Base-by-base conservation (phyloP, 2,797 vertebrate species). In the Parauchenoglanis punctatus region DNA sequence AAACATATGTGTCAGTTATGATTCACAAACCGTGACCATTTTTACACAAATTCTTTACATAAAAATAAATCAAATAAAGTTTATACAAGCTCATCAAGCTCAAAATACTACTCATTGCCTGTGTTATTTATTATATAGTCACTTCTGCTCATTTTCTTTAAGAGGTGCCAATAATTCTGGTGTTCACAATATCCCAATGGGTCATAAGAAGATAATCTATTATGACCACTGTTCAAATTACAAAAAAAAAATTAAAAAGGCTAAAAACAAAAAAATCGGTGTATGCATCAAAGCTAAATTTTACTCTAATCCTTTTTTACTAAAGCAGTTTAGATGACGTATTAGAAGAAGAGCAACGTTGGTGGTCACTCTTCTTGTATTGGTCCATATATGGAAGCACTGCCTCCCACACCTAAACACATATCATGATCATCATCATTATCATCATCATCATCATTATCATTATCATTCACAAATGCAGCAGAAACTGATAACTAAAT, bases 401-500 rank as follows among this genome's bases (percentile, higher is more conserved):
- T 72, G 85, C 72, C 40, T 88, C 23, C 85, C 87, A 88, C 8
- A 86, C 87, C 87, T 83, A 52, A 54, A 86, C 61, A 73, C 80
- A 88, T 2, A 70, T 7, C n/a, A 76, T 65, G 58, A 87, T 46
- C 46, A 75, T 15, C 25, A n/a, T 59, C 77, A 72, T 18, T 23
- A 59, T 61, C 40, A n/a, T n/a, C 2, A 83, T 52, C 52, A 58
- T 75, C 23, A 65, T 18, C 13, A 28, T 15, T 7, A 85, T 65
- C 25, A 54, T 15, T 31, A 73, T 10, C 28, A n/a, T 3, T 3
- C 35, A 40, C 58, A 77, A 65, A 59, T 8, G 2, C 31, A 12
- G 18, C 3, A n/a, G 1, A 76, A 28, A 70, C 6, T 28, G 11
- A 4, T 23, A 84, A 12, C 54, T 85, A 28, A 25, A n/a, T 31